Base-by-base conservation (phyloP, 2,888 invertebrate genomes). In the Aporophyla nigra region DNA sequence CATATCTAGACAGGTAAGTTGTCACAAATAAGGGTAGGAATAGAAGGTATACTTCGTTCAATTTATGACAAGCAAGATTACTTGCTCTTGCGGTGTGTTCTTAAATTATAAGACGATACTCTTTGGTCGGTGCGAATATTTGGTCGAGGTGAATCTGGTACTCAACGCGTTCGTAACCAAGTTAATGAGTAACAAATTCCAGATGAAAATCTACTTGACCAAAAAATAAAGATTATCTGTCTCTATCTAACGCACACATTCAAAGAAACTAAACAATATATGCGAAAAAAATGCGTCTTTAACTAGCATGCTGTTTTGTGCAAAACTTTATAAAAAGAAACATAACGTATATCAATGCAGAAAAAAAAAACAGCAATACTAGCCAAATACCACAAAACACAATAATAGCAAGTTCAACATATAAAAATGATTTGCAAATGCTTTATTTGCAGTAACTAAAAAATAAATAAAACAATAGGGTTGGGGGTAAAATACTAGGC, bases 1-100 rank as follows among this genome's bases (percentile, higher is more conserved):
- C 75, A 84, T 71, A 65, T 16, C 59, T 16, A 66, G 61, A 75
- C 65, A 65, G 61, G 61, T 51, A 24, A 14, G 54, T 51, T 14
- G 5, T n/a, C 43, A 53, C 33, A 53, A 5, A 12, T 14, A 46
- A 9, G 3, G 10, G 16, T 5, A 24, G 1, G 9, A 14, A 54
- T 1, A 81, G 67, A 73, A 71, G 51, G 59, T 49, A 0, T 10
- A 54, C 24, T 54, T 33, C 12, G 27, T 19, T 43, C 43, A 56
- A 56, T 9, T 4, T 5, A 5, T 10, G 3, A 5, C 19, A 33
- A 40, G n/a, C n/a, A 1, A 51, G 7, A 59, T 27, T 19, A 27
- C 27, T 59, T 59, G 27, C 0, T 33, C 58, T 1, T 27, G 27
- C 7, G 24, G 14, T 24, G 24, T 56, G 16, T 56, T 56, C 24